Evolutionary conservation across 2,113 vertebrate genomes (phyloP).

Genomic region (Steatornis caripensis): DNA sequence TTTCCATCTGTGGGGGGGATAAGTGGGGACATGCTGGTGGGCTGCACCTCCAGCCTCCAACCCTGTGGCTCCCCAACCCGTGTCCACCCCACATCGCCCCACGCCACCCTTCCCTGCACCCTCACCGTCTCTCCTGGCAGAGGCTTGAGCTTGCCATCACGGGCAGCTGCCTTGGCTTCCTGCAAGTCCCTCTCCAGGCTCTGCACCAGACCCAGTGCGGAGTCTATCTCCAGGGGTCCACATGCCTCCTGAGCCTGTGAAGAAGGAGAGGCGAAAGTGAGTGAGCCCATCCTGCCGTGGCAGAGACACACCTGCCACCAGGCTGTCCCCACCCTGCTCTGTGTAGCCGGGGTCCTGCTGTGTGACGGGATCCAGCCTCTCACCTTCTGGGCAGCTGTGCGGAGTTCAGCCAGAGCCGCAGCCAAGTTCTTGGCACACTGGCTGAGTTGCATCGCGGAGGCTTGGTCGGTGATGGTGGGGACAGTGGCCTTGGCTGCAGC

Average conservation of each 20-base stretch:
- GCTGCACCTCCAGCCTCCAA: not conserved
- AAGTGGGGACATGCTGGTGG: not conserved
- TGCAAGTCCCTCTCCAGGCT: slow-evolving; percentile 90
- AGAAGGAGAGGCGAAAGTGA: not conserved
- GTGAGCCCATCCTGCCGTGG: accelerated
- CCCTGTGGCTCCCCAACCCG: accelerated
- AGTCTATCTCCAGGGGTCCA: slow-evolving; percentile 94
- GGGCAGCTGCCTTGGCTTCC: slow-evolving; percentile 88
- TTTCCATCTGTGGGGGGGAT: slow-evolving; percentile 78
- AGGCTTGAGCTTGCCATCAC: slow-evolving; percentile 87
- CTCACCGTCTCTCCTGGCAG: slow-evolving; percentile 92
- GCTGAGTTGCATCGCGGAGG: slow-evolving; percentile 95
- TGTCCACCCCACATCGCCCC: not conserved
- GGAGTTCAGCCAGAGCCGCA: slow-evolving; percentile 87
- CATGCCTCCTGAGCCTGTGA: slow-evolving; percentile 92
- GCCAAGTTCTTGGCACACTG: slow-evolving; percentile 97
- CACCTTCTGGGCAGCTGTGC: slow-evolving; percentile 94
- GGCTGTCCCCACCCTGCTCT: not conserved
- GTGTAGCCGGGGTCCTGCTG: not conserved
- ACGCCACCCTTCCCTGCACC: not conserved
- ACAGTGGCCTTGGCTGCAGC: slow-evolving; percentile 91
- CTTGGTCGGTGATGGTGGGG: slow-evolving; percentile 86
- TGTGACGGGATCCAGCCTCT: not conserved
- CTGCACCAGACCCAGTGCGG: slow-evolving; percentile 86
- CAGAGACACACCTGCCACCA: not conserved